phyloP scores from a whole-genome alignment of 2,797 vertebrate genomes.

The Takifugu rubripes region DNA sequence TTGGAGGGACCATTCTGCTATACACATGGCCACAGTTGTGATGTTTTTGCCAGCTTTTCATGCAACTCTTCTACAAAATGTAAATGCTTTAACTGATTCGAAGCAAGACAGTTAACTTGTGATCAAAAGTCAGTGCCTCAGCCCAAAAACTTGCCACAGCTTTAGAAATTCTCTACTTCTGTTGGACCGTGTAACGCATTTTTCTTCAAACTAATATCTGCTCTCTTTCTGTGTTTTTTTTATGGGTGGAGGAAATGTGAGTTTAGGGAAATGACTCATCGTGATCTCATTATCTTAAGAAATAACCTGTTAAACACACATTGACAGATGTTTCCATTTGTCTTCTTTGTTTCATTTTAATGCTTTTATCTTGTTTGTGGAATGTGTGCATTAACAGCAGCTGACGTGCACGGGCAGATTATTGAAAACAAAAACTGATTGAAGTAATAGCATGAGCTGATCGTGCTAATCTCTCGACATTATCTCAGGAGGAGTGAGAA shows the following conservation, averaged over 20 bases:
- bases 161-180: too few species aligned
- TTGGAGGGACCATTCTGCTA: constrained; percentile 29
- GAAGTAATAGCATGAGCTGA: neutral
- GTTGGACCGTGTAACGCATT: neutral
- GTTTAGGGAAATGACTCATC: constrained; percentile 18
- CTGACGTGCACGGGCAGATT: too few species aligned
- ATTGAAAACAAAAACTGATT: too few species aligned
- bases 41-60: too few species aligned
- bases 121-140: too few species aligned
- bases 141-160: too few species aligned
- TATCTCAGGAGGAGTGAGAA: neutral
- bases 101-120: too few species aligned
- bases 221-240: neutral
- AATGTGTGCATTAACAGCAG: neutral
- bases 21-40: too few species aligned
- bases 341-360: constrained; percentile 20
- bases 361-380: neutral
- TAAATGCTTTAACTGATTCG: too few species aligned
- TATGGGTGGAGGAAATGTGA: neutral
- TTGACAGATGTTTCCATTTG: too few species aligned
- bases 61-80: too few species aligned
- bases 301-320: neutral
- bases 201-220: neutral
- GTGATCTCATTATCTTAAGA: constrained; percentile 26
- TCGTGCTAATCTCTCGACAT: neutral